Base-by-base conservation (phyloP, 2,888 invertebrate species). In the Agriopis marginaria region DNA sequence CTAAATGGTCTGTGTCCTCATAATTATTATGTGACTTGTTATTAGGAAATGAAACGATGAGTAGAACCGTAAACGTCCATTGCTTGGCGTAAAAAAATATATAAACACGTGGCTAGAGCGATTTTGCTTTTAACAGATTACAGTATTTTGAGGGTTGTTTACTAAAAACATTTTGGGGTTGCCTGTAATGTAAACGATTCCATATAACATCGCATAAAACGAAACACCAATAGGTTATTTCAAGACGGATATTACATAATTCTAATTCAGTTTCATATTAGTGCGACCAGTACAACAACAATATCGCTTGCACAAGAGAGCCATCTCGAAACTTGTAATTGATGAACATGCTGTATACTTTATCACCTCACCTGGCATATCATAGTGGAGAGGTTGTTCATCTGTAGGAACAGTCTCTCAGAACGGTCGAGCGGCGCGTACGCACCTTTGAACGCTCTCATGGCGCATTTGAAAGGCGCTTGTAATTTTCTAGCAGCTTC, bases 371-470 rank as follows among this genome's bases (percentile, higher is more conserved):
- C 96, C 95, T 97, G 97, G 81, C 96, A 96, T 49, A 96, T 92
- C 95, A 97, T 95, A 70, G 95, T 95, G 62, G 96, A 96, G 12
- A 97, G 92, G 79, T 97, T 97, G 68, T 95, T 95, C 96, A 97
- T 96, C 79, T 96, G 95, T 80, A 96, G 90, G 82, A 96, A 96
- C 32, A 96, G 85, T 71, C 90, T 94, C 85, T 97, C 97, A 58
- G 95, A 95, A 70, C 95, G 95, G 69, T 96, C 96, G 40, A 97
- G 82, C 0, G 96, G 96, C 47, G 94, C 89, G 80, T 96, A 96
- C 45, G 95, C 84, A 73, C 90, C 89, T 81, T 80, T 90, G 75
- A 84, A 88, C 62, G 90, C 80, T 1, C 78, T 74, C 49, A 90
- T 64, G 14, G 84, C 81, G 55, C 82, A 77, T 1, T 82, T 76